These are phyloP conservation scores for Ceratina japonica DNA, from an alignment of 1,140 invertebrate genomes.

Conservation along the genomic window DNA sequence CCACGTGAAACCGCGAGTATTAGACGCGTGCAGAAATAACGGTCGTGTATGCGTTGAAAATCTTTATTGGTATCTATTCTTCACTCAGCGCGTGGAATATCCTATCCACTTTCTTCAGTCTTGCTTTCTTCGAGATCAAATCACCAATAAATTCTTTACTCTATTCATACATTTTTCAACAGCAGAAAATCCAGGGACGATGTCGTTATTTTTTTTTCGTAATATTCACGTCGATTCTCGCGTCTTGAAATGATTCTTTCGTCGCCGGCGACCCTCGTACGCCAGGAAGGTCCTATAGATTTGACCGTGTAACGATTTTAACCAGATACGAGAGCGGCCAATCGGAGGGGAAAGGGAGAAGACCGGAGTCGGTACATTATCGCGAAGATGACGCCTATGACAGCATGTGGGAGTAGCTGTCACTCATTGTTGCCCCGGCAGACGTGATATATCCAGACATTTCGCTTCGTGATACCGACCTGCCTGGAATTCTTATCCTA, in stretches of 20 bases:
- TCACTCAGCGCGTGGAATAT: too few relatives aligned
- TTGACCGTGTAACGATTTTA: slow-evolving; percentile 69
- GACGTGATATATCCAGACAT: slow-evolving; percentile 64
- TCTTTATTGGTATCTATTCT: neutral
- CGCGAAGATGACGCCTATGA: slow-evolving; percentile 72
- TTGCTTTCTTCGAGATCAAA: too few relatives aligned
- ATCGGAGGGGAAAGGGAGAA: slow-evolving; percentile 48
- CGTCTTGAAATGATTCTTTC: neutral
- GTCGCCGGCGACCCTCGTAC: slow-evolving; percentile 16
- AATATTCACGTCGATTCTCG: too few relatives aligned
- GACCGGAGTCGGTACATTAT: slow-evolving; percentile 59
- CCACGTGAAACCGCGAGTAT: neutral
- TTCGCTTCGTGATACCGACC: slow-evolving; percentile 58
- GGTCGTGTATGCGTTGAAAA: neutral
- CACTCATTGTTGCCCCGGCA: slow-evolving; percentile 75
- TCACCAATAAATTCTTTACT: too few relatives aligned
- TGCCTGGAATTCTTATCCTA: slow-evolving; percentile 57
- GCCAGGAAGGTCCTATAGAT: slow-evolving; percentile 61
- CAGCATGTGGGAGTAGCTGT: slow-evolving; percentile 78
- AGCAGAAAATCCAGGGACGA: slow-evolving; percentile 12
- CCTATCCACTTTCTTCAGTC: too few relatives aligned
- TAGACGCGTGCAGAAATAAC: neutral
- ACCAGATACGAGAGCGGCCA: slow-evolving; percentile 64
- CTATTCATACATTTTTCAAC: neutral
- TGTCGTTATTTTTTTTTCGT: too few relatives aligned